Percentiles rank a stretch among this genome's conserved stretches.
phyloP scores from a whole-genome alignment of 35 echinoderm and acorn worm species.

The Apostichopus parvimensis region DNA sequence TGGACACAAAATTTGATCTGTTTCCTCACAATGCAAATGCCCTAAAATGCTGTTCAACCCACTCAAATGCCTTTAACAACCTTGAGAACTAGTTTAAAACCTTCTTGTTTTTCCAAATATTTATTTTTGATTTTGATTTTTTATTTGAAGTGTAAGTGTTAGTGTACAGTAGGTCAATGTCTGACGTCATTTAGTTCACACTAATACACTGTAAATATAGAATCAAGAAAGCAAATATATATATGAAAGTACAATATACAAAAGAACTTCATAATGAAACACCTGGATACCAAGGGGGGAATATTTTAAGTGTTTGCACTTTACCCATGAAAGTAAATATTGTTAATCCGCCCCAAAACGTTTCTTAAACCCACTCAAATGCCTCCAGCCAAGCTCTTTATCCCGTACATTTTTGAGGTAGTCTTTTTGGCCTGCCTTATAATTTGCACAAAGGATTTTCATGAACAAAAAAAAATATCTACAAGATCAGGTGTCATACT shows the following conservation, averaged over 20 bases:
- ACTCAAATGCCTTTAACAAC: no score
- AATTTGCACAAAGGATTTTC: constrained; percentile 1
- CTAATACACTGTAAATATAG: neutral
- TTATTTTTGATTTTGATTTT: no score
- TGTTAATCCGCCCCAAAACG: neutral
- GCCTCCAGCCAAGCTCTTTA: neutral
- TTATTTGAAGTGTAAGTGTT: no score
- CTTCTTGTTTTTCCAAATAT: no score
- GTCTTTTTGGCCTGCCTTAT: neutral
- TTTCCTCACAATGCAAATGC: no score
- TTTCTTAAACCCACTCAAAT: neutral
- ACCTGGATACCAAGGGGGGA: constrained; percentile 11
- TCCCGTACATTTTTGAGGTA: neutral
- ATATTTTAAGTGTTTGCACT: constrained; percentile 1
- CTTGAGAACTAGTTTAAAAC: no score
- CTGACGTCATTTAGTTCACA: neutral
- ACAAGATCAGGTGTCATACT: constrained; percentile 1
- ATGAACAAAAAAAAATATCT: neutral
- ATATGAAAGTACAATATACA: no score
- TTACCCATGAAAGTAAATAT: constrained; percentile 2
- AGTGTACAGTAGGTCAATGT: neutral
- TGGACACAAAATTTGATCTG: no score
- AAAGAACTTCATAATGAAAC: neutral
- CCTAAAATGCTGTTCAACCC: no score
- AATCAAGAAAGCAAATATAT: no score